Percentiles rank a stretch among this genome's conserved stretches.
Evolutionary conservation across 2,888 invertebrate genomes (phyloP).

Genomic region (Cheilosia grossa): DNA sequence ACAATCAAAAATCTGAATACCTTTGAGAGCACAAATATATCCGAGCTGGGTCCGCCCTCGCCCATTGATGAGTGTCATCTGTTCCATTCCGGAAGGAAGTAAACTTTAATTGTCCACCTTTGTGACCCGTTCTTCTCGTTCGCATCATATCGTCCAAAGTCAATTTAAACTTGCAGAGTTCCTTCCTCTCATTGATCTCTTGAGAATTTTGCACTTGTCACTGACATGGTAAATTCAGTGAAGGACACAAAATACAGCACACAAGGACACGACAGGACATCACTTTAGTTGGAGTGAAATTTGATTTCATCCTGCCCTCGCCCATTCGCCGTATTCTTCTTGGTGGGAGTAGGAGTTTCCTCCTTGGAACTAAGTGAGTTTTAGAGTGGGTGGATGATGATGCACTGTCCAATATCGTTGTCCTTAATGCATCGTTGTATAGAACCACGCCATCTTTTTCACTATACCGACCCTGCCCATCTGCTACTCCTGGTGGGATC

Average conservation of each 20-base stretch:
- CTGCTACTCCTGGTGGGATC: slow-evolving; percentile 8
- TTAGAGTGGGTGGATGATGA: neutral
- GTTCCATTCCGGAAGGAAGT: slow-evolving; percentile 50
- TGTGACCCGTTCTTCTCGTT: slow-evolving; percentile 16
- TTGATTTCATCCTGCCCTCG: slow-evolving; percentile 57
- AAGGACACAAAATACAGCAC: slow-evolving; percentile 61
- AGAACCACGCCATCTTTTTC: slow-evolving; percentile 9
- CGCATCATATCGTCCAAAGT: slow-evolving; percentile 16
- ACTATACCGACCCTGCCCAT: neutral
- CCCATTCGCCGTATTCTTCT: neutral
- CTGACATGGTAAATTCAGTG: slow-evolving; percentile 63
- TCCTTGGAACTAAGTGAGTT: slow-evolving; percentile 1
- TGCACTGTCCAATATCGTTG: slow-evolving; percentile 45
- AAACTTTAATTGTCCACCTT: slow-evolving; percentile 73
- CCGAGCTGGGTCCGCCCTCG: neutral
- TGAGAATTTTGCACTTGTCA: slow-evolving; percentile 68
- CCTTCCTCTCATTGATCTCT: slow-evolving; percentile 66
- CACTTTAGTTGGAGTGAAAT: slow-evolving; percentile 68
- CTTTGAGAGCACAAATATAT: slow-evolving; percentile 10
- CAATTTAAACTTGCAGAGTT: slow-evolving; percentile 62
- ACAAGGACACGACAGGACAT: slow-evolving; percentile 71
- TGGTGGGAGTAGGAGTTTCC: neutral
- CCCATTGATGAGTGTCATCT: slow-evolving; percentile 54
- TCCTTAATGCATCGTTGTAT: slow-evolving; percentile 64
- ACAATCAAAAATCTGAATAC: slow-evolving; percentile 56